phyloP scores from a whole-genome alignment of 2,888 invertebrate species.

The Euspilapteryx auroguttella region DNA sequence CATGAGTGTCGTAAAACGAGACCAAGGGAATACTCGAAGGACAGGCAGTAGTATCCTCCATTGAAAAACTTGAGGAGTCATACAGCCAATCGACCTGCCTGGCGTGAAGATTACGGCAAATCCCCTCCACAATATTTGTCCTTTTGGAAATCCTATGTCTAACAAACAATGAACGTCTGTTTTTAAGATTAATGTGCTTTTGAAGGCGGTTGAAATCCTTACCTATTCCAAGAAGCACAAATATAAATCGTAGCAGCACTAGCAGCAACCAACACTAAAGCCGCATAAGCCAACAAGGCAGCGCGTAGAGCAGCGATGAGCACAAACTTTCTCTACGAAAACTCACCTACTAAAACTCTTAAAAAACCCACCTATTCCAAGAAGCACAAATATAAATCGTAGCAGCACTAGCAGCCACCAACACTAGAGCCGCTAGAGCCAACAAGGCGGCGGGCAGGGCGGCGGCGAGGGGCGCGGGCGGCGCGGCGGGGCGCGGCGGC shows the following conservation, averaged over 20 bases:
- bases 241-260: conserved; percentile 90
- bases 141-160: too few relatives aligned
- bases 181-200: too few relatives aligned
- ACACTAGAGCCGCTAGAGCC: conserved; percentile 85
- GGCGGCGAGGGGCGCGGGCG: conserved; percentile 52
- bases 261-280: conserved; percentile 86
- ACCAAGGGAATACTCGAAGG: too few relatives aligned
- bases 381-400: conserved; percentile 93
- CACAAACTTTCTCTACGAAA: neutral
- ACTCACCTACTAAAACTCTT: too few relatives aligned
- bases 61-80: too few relatives aligned
- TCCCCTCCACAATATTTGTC: too few relatives aligned
- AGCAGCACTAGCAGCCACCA: conserved; percentile 83
- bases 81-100: too few relatives aligned
- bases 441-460: conserved; percentile 89
- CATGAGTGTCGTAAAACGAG: too few relatives aligned
- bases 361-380: conserved; percentile 83
- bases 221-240: conserved; percentile 93
- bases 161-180: too few relatives aligned
- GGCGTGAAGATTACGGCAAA: too few relatives aligned
- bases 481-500: conserved; percentile 23
- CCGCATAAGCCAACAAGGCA: conserved; percentile 13
- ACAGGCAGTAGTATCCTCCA: too few relatives aligned
- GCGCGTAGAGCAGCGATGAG: neutral
- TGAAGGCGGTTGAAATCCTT: too few relatives aligned